These are phyloP conservation scores for Drosophila algonquin DNA, from an alignment of 2,888 invertebrate species.

Conservation along the genomic window DNA sequence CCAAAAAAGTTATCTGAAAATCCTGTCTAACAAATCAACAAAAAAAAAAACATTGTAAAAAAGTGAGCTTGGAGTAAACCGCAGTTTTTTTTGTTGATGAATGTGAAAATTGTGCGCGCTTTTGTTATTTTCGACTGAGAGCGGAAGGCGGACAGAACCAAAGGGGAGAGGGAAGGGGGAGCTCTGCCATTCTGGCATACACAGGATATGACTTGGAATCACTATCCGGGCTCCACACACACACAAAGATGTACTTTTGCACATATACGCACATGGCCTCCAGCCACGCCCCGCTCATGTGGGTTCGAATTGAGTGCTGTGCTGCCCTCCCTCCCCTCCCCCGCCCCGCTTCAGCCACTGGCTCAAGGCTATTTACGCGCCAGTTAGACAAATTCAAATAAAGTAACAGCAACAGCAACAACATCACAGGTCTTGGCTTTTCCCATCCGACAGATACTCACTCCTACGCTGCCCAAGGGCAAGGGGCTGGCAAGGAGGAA, in stretches of 20 bases:
- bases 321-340: neutral
- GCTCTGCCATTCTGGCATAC: neutral
- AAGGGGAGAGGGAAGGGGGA: too few relatives aligned
- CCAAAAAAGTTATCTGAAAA: conserved; percentile 7
- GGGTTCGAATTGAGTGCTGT: conserved; percentile 16
- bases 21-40: conserved; percentile 3
- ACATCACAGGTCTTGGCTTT: neutral
- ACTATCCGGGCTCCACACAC: conserved; percentile 57
- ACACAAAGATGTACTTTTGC: conserved; percentile 13
- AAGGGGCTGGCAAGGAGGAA: neutral
- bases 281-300: neutral
- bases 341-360: neutral
- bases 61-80: conserved; percentile 8
- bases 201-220: conserved; percentile 76
- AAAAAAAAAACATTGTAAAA: neutral
- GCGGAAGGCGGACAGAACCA: conserved; percentile 10
- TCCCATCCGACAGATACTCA: conserved; percentile 21
- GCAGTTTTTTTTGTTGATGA: conserved; percentile 19
- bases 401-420: conserved; percentile 24
- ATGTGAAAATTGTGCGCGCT: conserved; percentile 29
- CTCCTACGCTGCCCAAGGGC: neutral
- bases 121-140: conserved; percentile 2
- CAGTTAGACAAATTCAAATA: conserved; percentile 66
- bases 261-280: neutral
- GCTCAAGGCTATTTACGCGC: conserved; percentile 68